A percentile compares a stretch with the other conserved stretches of the same genome.
Evolutionary conservation across 2,888 invertebrate species (phyloP).

Genomic region (Sepiola atlantica): DNA sequence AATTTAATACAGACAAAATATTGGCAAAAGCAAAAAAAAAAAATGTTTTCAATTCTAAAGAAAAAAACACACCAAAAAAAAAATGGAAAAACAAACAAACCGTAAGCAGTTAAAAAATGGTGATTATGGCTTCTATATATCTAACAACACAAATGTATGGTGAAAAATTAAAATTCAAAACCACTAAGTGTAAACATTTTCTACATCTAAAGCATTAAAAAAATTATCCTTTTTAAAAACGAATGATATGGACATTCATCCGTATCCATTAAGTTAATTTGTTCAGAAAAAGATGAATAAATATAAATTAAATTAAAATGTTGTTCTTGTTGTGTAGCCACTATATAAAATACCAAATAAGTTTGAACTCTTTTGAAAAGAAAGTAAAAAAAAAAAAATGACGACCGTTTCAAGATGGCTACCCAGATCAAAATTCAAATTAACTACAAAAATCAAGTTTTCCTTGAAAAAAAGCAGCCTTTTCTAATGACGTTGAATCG

Average conservation of each 20-base stretch:
- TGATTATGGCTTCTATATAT: not conserved
- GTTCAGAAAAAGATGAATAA: no score
- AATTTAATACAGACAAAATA: not conserved
- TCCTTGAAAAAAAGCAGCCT: no score
- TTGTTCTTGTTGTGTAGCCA: not conserved
- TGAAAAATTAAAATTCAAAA: not conserved
- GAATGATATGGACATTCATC: no score
- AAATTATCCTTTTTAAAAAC: no score
- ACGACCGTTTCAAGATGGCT: not conserved
- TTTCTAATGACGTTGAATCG: not conserved
- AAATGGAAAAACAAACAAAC: not conserved
- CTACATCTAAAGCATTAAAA: no score
- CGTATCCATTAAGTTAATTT: no score
- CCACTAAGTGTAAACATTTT: no score
- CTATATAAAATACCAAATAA: not conserved
- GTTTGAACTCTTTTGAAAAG: not conserved
- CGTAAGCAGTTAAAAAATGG: conserved; percentile 6
- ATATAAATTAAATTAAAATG: no score
- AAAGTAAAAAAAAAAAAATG: not conserved
- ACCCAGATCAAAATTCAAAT: not conserved
- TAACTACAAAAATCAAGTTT: not conserved
- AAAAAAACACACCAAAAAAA: not conserved
- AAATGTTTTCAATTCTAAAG: not conserved
- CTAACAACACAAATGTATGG: not conserved
- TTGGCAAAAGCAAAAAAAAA: not conserved